These are phyloP conservation scores for Plectrocnemia conspersa DNA, from an alignment of 1,140 invertebrate genomes.

Conservation along the genomic window DNA sequence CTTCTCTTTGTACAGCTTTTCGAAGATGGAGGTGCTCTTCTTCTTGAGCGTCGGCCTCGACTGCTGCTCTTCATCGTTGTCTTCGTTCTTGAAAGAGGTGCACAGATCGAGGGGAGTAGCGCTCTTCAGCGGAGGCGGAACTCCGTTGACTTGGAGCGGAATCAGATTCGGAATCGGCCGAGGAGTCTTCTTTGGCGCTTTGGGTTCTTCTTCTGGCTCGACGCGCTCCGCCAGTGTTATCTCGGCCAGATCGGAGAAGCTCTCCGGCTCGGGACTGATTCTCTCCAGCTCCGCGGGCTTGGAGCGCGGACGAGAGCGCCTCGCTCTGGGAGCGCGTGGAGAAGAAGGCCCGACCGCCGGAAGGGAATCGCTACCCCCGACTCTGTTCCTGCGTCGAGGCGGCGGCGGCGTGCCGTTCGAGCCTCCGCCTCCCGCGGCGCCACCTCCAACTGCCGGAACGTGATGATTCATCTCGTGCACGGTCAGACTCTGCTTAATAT, in stretches of 20 bases:
- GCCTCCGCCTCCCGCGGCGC: constrained; percentile 39
- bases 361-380: constrained; percentile 62
- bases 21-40: constrained; percentile 75
- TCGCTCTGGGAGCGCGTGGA: constrained; percentile 32
- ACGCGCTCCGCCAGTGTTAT: too few species aligned
- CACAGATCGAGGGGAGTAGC: constrained; percentile 44
- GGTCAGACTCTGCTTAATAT: constrained; percentile 87
- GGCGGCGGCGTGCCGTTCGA: neutral
- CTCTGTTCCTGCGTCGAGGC: constrained; percentile 56
- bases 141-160: constrained; percentile 51
- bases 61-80: constrained; percentile 40
- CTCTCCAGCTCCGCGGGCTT: too few species aligned
- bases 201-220: constrained; percentile 13
- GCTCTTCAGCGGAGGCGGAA: neutral
- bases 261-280: too few species aligned
- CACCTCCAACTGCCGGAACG: constrained; percentile 58
- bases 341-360: constrained; percentile 36
- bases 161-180: constrained; percentile 68
- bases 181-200: constrained; percentile 49
- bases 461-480: constrained; percentile 89
- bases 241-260: too few species aligned
- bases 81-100: neutral
- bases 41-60: constrained; percentile 53
- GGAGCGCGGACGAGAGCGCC: constrained; percentile 39
- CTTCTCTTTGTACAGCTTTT: constrained; percentile 69